Conservation (phyloP, 2,113 vertebrate genomes). For the Tympanuchus pallidicinctus region DNA sequence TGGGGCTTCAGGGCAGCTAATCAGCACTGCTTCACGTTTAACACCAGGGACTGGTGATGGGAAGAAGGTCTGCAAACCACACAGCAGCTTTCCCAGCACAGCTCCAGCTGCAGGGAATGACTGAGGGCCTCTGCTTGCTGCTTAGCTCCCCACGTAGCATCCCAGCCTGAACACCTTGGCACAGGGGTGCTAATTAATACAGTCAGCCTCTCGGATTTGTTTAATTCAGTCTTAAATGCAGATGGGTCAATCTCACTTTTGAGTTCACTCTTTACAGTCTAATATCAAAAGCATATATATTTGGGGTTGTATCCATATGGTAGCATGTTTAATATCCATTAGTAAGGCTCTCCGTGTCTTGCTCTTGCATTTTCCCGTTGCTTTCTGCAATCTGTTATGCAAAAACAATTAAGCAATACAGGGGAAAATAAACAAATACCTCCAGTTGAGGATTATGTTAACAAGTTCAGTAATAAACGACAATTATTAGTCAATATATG, state of each 20-base stretch:
- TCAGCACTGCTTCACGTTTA: too few species aligned
- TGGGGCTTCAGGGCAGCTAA: too few species aligned
- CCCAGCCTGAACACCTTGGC: not conserved
- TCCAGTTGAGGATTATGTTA: not conserved
- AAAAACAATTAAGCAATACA: not conserved
- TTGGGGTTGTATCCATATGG: not conserved
- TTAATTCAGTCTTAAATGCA: not conserved
- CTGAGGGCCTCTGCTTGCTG: not conserved
- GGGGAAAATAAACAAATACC: not conserved
- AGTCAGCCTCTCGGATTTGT: not conserved
- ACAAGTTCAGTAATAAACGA: not conserved
- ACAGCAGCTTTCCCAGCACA: not conserved
- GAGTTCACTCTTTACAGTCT: not conserved
- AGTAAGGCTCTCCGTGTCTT: not conserved
- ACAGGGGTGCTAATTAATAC: accelerated
- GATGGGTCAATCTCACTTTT: not conserved
- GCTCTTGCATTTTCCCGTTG: not conserved
- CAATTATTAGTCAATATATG: constrained; percentile 12
- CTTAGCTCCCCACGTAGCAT: not conserved
- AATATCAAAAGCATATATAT: accelerated
- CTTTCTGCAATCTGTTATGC: not conserved
- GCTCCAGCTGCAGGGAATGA: not conserved
- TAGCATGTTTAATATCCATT: not conserved
- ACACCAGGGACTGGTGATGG: too few species aligned
- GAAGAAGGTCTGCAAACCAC: too few species aligned